These are phyloP conservation scores for Blastobasis adustella DNA, from an alignment of 2,888 invertebrate species.

Conservation along the genomic window DNA sequence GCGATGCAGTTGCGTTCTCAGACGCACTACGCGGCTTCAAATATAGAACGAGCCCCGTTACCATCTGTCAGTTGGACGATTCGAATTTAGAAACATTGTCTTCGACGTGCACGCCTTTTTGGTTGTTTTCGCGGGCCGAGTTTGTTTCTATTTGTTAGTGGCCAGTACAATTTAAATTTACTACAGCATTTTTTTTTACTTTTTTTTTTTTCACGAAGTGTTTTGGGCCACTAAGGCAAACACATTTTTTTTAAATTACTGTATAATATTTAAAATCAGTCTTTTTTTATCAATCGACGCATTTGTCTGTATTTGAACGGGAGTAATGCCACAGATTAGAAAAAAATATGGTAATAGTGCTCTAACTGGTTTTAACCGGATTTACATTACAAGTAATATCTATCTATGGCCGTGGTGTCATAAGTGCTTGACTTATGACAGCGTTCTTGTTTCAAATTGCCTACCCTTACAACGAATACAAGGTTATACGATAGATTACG, in stretches of 20 bases:
- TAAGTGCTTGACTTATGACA: not conserved
- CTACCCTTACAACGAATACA: constrained; percentile 23
- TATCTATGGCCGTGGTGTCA: too few relatives aligned
- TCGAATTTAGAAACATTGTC: constrained; percentile 33
- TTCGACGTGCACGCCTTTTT: constrained; percentile 23
- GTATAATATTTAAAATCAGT: constrained; percentile 4
- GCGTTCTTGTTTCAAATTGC: constrained; percentile 24
- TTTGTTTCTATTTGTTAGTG: constrained; percentile 2
- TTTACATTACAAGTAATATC: constrained; percentile 6
- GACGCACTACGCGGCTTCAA: constrained; percentile 46
- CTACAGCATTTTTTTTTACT: not conserved
- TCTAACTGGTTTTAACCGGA: constrained; percentile 15
- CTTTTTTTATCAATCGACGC: constrained; percentile 6
- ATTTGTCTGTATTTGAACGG: not conserved
- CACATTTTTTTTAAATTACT: not conserved
- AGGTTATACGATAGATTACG: constrained; percentile 23
- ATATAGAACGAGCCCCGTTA: constrained; percentile 36
- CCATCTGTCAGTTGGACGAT: constrained; percentile 36
- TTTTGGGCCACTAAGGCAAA: not conserved
- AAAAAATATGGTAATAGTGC: constrained; percentile 8
- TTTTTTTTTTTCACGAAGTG: not conserved
- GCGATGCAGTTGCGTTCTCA: constrained; percentile 33
- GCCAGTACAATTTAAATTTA: not conserved
- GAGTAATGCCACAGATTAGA: not conserved
- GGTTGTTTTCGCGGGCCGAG: not conserved